phyloP scores from a whole-genome alignment of 2,888 invertebrate genomes.

The Parnassius orleans region DNA sequence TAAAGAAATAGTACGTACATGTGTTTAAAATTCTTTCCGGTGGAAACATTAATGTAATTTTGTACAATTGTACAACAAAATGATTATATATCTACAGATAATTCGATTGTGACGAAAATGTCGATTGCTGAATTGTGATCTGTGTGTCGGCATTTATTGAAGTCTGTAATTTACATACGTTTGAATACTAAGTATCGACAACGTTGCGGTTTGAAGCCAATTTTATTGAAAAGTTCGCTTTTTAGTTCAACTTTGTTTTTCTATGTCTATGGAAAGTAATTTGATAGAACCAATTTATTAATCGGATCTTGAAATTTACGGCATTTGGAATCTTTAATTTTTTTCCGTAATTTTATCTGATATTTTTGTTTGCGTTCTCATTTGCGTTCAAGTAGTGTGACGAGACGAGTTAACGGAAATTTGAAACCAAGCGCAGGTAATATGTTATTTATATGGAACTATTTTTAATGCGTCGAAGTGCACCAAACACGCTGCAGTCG shows the following conservation, averaged over 20 bases:
- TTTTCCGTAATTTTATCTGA: slow-evolving; percentile 21
- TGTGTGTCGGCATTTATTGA: slow-evolving; percentile 79
- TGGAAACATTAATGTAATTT: too few relatives aligned
- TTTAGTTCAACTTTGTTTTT: slow-evolving; percentile 57
- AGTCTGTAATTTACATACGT: slow-evolving; percentile 80
- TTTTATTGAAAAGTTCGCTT: slow-evolving; percentile 77
- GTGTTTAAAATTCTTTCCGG: too few relatives aligned
- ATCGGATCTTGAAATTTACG: too few relatives aligned
- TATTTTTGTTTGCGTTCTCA: slow-evolving; percentile 11
- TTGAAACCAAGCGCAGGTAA: slow-evolving; percentile 38
- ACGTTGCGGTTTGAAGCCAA: slow-evolving; percentile 71
- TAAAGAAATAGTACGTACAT: too few relatives aligned
- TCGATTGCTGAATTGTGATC: slow-evolving; percentile 79
- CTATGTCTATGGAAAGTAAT: too few relatives aligned
- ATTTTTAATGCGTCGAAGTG: slow-evolving; percentile 41
- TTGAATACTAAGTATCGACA: slow-evolving; percentile 75
- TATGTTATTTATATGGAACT: slow-evolving; percentile 67
- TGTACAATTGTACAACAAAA: too few relatives aligned
- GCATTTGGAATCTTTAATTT: slow-evolving; percentile 18
- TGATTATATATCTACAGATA: slow-evolving; percentile 40
- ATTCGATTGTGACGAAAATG: slow-evolving; percentile 70
- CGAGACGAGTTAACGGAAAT: slow-evolving; percentile 34
- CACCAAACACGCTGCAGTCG: slow-evolving; percentile 31
- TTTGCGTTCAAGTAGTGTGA: slow-evolving; percentile 23
- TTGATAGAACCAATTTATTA: too few relatives aligned